These are phyloP conservation scores for Poliocrania exsul DNA, from an alignment of 2,797 vertebrate genomes.

Conservation along the genomic window DNA sequence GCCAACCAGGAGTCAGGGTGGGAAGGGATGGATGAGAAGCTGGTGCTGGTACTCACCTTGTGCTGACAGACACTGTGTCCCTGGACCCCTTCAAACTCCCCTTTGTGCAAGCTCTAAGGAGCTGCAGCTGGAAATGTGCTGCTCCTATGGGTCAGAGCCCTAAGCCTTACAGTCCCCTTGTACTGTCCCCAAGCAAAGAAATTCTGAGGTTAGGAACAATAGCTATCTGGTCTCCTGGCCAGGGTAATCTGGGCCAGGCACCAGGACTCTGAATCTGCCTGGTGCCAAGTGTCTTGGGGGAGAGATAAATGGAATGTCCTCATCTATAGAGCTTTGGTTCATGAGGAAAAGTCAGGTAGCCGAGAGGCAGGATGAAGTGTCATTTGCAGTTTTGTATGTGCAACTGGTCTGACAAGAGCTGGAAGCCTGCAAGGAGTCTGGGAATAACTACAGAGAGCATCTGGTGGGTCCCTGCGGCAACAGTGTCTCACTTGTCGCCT, in stretches of 20 bases:
- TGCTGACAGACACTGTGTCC: accelerated
- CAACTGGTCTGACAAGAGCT: background rate
- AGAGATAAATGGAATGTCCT: background rate
- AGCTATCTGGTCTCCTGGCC: background rate
- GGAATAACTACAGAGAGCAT: slow-evolving; percentile 8
- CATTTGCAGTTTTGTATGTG: background rate
- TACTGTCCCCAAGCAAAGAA: background rate
- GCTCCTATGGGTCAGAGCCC: background rate
- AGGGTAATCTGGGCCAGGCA: too few species aligned
- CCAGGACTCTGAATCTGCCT: background rate
- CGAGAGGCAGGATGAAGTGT: background rate
- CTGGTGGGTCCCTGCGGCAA: background rate
- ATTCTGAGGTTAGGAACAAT: background rate
- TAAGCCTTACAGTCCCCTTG: background rate
- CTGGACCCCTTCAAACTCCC: background rate
- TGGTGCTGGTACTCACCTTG: accelerated
- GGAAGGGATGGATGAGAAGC: background rate
- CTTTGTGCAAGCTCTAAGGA: background rate
- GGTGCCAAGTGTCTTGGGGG: background rate
- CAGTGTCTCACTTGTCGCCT: background rate
- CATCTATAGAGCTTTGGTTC: background rate
- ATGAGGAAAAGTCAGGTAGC: background rate
- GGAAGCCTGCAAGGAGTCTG: background rate
- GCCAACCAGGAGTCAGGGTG: background rate
- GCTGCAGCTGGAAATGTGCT: background rate